Conservation (phyloP, 2,888 invertebrate species). For the Tenodera sinensis region DNA sequence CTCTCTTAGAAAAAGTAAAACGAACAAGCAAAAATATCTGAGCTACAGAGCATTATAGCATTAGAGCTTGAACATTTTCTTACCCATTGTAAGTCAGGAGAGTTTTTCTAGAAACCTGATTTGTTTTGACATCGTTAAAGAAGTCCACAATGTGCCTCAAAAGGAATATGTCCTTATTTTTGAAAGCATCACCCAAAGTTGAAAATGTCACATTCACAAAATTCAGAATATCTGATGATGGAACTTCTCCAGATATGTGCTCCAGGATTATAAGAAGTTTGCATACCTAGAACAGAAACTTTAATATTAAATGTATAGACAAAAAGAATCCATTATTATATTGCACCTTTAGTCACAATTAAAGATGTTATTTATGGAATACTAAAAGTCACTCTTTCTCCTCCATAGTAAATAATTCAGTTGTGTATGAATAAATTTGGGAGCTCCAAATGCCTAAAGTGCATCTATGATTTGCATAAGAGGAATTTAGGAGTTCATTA, state of each 20-base stretch:
- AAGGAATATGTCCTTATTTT: slow-evolving; percentile 46
- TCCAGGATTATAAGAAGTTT: slow-evolving; percentile 54
- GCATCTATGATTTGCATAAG: too few species aligned
- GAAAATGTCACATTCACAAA: slow-evolving; percentile 50
- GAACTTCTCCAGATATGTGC: slow-evolving; percentile 49
- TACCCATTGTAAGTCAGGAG: slow-evolving; percentile 39
- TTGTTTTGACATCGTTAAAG: slow-evolving; percentile 50
- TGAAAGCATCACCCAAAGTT: slow-evolving; percentile 48
- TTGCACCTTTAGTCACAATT: too few species aligned
- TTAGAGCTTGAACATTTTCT: slow-evolving; percentile 33
- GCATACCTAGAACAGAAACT: slow-evolving; percentile 38
- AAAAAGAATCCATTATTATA: too few species aligned
- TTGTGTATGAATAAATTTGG: too few species aligned
- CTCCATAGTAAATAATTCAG: too few species aligned
- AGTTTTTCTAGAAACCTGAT: slow-evolving; percentile 40
- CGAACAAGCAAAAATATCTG: slow-evolving; percentile 19
- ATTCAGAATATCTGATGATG: slow-evolving; percentile 48
- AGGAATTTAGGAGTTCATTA: too few species aligned
- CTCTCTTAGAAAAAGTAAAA: slow-evolving; percentile 17
- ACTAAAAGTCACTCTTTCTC: too few species aligned
- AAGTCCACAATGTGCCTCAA: slow-evolving; percentile 53
- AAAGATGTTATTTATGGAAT: too few species aligned
- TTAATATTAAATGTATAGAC: not conserved
- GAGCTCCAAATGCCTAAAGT: too few species aligned
- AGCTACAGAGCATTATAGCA: not conserved